Evolutionary conservation across 2,888 invertebrate genomes (phyloP).

Genomic region (Cantharis nigra): DNA sequence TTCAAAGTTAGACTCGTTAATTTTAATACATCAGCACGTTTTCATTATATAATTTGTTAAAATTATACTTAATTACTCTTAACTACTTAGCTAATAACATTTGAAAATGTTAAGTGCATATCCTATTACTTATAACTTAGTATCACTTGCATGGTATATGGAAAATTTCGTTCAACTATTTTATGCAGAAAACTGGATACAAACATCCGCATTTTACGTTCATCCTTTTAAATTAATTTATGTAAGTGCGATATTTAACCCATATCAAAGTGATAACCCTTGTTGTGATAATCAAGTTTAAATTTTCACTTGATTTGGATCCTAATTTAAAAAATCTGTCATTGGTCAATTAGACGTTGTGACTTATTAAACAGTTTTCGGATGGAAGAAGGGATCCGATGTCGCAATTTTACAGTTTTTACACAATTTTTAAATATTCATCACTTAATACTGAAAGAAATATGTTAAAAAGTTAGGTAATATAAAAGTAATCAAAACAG

Average conservation of each 20-base stretch:
- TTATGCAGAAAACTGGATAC: not conserved
- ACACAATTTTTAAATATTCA: not conserved
- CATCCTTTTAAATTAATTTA: not conserved
- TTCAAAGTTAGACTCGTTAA: constrained; percentile 7
- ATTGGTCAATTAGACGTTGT: not conserved
- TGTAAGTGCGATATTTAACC: not conserved
- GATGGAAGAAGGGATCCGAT: not conserved
- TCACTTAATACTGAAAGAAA: not conserved
- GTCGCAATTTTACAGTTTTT: not conserved
- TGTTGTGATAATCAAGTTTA: not conserved
- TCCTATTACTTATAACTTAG: not conserved
- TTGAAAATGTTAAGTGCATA: not conserved
- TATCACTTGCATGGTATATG: not conserved
- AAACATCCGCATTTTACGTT: not conserved
- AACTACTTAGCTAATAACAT: not conserved
- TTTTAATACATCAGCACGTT: not conserved
- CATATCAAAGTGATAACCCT: not conserved
- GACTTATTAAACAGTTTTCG: not conserved
- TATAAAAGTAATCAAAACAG: not conserved
- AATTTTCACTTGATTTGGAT: not conserved
- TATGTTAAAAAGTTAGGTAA: not conserved
- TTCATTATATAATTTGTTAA: constrained; percentile 2
- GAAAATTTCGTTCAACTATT: not conserved
- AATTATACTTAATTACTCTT: not conserved
- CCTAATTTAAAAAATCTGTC: not conserved